phyloP scores from a whole-genome alignment of 2,888 invertebrate genomes.

The Drosophila barbarae region DNA sequence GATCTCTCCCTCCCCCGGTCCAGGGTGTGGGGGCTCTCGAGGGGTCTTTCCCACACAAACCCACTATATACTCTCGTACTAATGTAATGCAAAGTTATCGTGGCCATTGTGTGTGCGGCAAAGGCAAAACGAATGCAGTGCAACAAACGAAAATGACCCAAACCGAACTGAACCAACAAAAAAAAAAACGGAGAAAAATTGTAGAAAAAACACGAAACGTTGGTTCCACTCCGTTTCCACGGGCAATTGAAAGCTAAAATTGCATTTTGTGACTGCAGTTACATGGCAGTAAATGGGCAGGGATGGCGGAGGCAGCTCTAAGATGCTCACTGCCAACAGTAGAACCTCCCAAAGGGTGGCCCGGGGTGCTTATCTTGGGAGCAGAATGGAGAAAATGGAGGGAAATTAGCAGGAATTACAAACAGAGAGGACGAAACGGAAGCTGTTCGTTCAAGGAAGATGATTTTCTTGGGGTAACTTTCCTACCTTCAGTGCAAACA shows the following conservation, averaged over 20 bases:
- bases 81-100: slow-evolving; percentile 73
- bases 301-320: slow-evolving; percentile 12
- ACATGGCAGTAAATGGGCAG: slow-evolving; percentile 7
- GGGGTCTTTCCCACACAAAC: slow-evolving; percentile 60
- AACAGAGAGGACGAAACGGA: slow-evolving; percentile 3
- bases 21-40: slow-evolving; percentile 2
- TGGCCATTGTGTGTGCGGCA: slow-evolving; percentile 66
- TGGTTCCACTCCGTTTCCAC: slow-evolving; percentile 52
- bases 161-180: slow-evolving; percentile 30
- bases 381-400: slow-evolving; percentile 13
- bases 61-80: slow-evolving; percentile 48
- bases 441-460: slow-evolving; percentile 1
- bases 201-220: slow-evolving; percentile 16
- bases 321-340: slow-evolving; percentile 34
- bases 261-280: slow-evolving; percentile 67
- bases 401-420: slow-evolving; percentile 19
- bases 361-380: slow-evolving; percentile 1
- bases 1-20: slow-evolving; percentile 19
- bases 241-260: slow-evolving; percentile 74
- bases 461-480: background rate
- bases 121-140: slow-evolving; percentile 67
- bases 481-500: too few species aligned
- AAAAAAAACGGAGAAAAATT: slow-evolving; percentile 13
- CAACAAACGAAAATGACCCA: slow-evolving; percentile 66
- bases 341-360: slow-evolving; percentile 26